phyloP scores from a whole-genome alignment of 1,140 invertebrate species.

The Aphelenchoides besseyi region DNA sequence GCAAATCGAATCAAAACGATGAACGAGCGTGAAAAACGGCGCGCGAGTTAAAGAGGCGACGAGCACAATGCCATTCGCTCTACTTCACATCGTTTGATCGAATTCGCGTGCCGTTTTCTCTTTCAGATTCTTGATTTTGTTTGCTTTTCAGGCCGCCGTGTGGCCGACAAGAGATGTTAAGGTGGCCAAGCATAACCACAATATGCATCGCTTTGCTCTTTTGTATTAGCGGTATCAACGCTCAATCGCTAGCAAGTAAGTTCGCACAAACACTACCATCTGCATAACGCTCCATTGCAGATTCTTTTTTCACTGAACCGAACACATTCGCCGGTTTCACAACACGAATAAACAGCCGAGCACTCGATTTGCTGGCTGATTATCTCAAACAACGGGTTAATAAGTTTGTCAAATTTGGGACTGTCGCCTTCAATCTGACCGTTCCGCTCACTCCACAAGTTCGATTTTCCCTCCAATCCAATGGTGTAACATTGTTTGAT shows the following conservation, averaged over 20 bases:
- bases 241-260: constrained; percentile 15
- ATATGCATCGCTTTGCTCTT: background rate
- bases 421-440: constrained; percentile 53
- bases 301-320: constrained; percentile 45
- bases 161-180: constrained; percentile 8
- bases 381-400: constrained; percentile 49
- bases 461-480: constrained; percentile 42
- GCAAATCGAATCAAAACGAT: too few relatives aligned
- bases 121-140: too few relatives aligned
- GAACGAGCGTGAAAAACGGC: too few relatives aligned
- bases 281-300: constrained; percentile 29
- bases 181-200: background rate
- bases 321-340: constrained; percentile 43
- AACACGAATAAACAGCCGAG: constrained; percentile 38
- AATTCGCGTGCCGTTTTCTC: too few relatives aligned
- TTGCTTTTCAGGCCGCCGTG: background rate
- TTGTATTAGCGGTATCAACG: background rate
- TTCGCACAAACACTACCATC: background rate
- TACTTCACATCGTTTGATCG: too few relatives aligned
- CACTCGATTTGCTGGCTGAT: constrained; percentile 14
- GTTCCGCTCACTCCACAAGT: constrained; percentile 43
- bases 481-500: constrained; percentile 40
- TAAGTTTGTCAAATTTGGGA: constrained; percentile 57
- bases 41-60: too few relatives aligned
- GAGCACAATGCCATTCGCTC: too few relatives aligned